Conservation (phyloP, 2,888 invertebrate species). For the Neoitamus cyanurus region DNA sequence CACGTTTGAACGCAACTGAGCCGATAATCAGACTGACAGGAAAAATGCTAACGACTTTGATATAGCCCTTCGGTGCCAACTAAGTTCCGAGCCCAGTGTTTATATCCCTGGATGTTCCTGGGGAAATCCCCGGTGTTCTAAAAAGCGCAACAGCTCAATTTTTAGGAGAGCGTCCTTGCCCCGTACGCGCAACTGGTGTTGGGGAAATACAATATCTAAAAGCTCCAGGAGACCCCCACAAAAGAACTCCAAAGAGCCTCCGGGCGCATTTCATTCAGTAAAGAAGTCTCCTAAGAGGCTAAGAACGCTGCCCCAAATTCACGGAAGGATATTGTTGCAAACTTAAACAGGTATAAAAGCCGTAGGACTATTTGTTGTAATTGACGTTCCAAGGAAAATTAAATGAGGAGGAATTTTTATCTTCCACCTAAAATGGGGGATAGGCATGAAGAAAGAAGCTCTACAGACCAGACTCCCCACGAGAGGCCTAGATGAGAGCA, state of each 20-base stretch:
- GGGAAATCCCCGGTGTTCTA: slow-evolving; percentile 48
- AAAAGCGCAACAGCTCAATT: slow-evolving; percentile 51
- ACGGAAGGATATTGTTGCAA: background rate
- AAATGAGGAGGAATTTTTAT: slow-evolving; percentile 30
- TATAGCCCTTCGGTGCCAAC: slow-evolving; percentile 32
- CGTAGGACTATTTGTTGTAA: slow-evolving; percentile 23
- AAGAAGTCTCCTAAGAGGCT: background rate
- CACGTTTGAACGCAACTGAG: slow-evolving; percentile 49
- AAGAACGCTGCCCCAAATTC: background rate
- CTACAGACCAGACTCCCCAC: background rate
- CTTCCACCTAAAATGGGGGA: background rate
- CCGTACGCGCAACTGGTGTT: slow-evolving; percentile 24
- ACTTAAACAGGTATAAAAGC: background rate
- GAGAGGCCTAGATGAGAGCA: background rate
- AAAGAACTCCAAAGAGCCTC: background rate
- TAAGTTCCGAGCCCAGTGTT: slow-evolving; percentile 20
- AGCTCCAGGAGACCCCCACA: background rate
- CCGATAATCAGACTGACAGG: slow-evolving; percentile 48
- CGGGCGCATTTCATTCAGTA: slow-evolving; percentile 10
- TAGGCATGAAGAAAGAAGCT: background rate
- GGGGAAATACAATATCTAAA: background rate
- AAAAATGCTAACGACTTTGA: slow-evolving; percentile 42
- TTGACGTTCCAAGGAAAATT: slow-evolving; percentile 22
- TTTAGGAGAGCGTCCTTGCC: slow-evolving; percentile 18
- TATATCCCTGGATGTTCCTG: slow-evolving; percentile 48